Conservation (phyloP, 2,113 vertebrate genomes). For the Andinoacara biseriatus region DNA sequence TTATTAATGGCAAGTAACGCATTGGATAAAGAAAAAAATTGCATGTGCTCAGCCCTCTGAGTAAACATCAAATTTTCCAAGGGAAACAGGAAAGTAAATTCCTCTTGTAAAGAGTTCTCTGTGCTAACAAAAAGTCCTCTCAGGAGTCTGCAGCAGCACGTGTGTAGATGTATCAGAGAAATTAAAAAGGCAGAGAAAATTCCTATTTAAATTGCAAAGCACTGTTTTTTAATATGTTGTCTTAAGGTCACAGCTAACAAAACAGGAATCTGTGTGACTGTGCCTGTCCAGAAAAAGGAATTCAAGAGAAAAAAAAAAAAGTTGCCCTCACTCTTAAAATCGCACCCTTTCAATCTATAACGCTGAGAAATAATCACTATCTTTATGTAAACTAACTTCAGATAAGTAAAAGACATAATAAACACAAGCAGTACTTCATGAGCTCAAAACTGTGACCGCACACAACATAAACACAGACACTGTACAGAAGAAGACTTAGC, state of each 20-base stretch:
- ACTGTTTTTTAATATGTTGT: neutral
- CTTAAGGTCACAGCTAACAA: neutral
- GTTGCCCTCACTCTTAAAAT: neutral
- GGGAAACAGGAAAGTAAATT: neutral
- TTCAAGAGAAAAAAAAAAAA: neutral
- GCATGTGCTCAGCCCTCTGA: constrained; percentile 32
- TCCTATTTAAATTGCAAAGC: neutral
- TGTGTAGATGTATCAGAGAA: neutral
- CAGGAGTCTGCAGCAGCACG: neutral
- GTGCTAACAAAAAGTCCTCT: constrained; percentile 14
- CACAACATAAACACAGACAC: constrained; percentile 10
- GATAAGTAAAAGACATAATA: constrained; percentile 44
- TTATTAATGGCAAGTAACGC: neutral
- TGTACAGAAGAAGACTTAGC: constrained; percentile 5
- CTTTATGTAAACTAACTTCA: constrained; percentile 19
- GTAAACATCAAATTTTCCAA: constrained; percentile 55
- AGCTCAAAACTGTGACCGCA: constrained; percentile 10
- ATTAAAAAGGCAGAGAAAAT: neutral
- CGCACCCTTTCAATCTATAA: neutral
- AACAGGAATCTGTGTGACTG: constrained; percentile 12
- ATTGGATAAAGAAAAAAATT: constrained; percentile 6
- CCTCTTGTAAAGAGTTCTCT: constrained; percentile 44
- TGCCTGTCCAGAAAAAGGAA: constrained; percentile 17
- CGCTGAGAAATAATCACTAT: neutral
- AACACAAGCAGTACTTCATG: constrained; percentile 32